phyloP scores from a whole-genome alignment of 2,888 invertebrate species.

The Chouioia cunea region DNA sequence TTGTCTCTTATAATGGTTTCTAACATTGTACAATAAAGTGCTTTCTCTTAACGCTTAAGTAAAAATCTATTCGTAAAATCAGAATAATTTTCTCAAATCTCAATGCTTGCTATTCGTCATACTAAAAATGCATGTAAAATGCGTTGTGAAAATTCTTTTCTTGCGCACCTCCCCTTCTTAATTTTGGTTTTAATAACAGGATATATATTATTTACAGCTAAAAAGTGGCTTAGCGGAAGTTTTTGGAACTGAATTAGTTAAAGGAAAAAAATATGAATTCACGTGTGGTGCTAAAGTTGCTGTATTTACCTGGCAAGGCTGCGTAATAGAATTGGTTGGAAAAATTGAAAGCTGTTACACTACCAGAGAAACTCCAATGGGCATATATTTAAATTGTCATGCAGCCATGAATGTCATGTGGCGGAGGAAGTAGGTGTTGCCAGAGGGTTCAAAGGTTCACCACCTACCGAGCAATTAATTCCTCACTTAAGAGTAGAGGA shows the following conservation, averaged over 20 bases:
- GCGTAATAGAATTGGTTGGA: conserved; percentile 86
- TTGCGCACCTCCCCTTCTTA: background rate
- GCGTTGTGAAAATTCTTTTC: background rate
- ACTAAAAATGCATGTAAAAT: conserved; percentile 5
- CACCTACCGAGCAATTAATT: no score
- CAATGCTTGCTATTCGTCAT: background rate
- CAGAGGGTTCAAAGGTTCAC: no score
- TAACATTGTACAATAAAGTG: background rate
- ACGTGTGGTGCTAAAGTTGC: conserved; percentile 93
- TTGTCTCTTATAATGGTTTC: conserved; percentile 1
- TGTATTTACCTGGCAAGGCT: conserved; percentile 96
- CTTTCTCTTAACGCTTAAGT: conserved; percentile 4
- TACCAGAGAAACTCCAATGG: conserved; percentile 97
- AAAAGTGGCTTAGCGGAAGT: conserved; percentile 93
- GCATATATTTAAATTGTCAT: conserved; percentile 95
- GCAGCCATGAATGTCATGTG: conserved; percentile 93
- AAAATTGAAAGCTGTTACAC: conserved; percentile 94
- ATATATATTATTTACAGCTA: conserved; percentile 73
- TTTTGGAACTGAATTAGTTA: conserved; percentile 95
- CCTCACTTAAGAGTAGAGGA: no score
- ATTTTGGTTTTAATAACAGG: no score
- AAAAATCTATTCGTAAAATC: conserved; percentile 6
- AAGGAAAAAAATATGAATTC: conserved; percentile 92
- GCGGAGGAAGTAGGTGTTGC: conserved; percentile 83
- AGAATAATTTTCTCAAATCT: background rate